phyloP scores from a whole-genome alignment of 1,140 invertebrate genomes.

The Lucilia cuprina region DNA sequence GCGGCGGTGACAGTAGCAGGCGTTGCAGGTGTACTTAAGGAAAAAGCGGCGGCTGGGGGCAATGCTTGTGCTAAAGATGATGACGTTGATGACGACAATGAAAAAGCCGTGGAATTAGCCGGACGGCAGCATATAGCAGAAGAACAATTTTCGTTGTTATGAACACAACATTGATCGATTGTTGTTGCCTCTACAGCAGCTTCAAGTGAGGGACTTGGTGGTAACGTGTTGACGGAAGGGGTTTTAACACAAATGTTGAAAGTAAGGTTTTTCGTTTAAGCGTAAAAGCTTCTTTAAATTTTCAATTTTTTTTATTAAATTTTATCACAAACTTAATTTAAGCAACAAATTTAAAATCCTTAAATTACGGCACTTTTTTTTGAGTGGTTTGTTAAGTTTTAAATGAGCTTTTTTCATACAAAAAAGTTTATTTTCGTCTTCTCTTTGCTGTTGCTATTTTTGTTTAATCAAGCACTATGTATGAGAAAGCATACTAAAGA shows the following conservation, averaged over 20 bases:
- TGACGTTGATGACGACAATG: neutral
- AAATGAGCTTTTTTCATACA: neutral
- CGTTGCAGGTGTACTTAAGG: neutral
- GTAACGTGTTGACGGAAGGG: slow-evolving; percentile 33
- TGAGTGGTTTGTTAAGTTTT: neutral
- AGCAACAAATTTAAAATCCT: neutral
- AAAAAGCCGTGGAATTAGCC: neutral
- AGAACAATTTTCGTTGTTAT: neutral
- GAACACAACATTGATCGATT: slow-evolving; percentile 22
- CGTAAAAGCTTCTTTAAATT: neutral
- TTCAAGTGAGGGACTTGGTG: slow-evolving; percentile 37
- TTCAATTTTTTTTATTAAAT: neutral
- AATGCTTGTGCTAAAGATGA: neutral
- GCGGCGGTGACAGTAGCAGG: neutral
- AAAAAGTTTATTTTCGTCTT: neutral
- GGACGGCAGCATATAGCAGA: neutral
- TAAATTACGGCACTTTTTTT: neutral
- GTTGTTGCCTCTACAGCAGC: slow-evolving; percentile 37
- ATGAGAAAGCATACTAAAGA: too few species aligned
- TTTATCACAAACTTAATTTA: neutral
- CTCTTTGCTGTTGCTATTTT: neutral
- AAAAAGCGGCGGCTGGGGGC: neutral
- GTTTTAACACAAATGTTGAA: neutral
- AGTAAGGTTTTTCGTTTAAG: neutral
- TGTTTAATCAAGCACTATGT: neutral